Evolutionary conservation across 2,888 invertebrate species (phyloP).

Genomic region (Stenichneumon culpator): DNA sequence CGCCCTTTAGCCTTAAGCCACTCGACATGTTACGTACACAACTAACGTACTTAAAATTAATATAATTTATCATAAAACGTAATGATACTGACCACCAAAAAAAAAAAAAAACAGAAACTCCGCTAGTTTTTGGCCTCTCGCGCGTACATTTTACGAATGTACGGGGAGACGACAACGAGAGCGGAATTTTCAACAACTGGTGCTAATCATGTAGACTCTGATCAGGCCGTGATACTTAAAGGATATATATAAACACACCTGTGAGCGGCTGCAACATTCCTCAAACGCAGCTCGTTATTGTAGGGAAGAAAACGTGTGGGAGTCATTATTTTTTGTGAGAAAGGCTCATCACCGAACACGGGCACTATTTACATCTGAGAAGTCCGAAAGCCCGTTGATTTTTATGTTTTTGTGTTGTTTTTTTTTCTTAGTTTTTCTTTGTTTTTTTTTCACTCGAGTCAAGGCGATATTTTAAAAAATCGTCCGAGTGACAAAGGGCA

Average conservation of each 20-base stretch:
- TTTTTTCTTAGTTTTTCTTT: constrained; percentile 2
- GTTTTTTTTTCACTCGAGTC: constrained; percentile 8
- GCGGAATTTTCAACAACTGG: constrained; percentile 40
- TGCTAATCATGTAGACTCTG: constrained; percentile 44
- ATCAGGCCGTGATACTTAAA: constrained; percentile 53
- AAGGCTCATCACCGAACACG: constrained; percentile 18
- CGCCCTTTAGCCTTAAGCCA: constrained; percentile 66
- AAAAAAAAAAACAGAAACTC: constrained; percentile 31
- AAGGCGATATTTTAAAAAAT: not conserved
- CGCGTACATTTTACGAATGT: not conserved
- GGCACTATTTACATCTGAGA: constrained; percentile 56
- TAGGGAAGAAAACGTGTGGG: constrained; percentile 10
- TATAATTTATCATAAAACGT: constrained; percentile 69
- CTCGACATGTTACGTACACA: constrained; percentile 68
- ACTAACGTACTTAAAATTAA: constrained; percentile 71
- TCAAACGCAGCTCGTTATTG: not conserved
- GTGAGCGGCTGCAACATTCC: not conserved
- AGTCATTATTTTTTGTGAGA: constrained; percentile 20
- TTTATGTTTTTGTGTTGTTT: not conserved
- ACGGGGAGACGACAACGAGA: not conserved
- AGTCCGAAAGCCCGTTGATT: constrained; percentile 57
- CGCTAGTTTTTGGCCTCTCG: not conserved
- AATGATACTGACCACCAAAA: constrained; percentile 67
- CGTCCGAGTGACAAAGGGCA: constrained; percentile 34
- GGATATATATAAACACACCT: constrained; percentile 31